Conservation (phyloP, 1,140 invertebrate species). For the Tetragnatha versicolor region DNA sequence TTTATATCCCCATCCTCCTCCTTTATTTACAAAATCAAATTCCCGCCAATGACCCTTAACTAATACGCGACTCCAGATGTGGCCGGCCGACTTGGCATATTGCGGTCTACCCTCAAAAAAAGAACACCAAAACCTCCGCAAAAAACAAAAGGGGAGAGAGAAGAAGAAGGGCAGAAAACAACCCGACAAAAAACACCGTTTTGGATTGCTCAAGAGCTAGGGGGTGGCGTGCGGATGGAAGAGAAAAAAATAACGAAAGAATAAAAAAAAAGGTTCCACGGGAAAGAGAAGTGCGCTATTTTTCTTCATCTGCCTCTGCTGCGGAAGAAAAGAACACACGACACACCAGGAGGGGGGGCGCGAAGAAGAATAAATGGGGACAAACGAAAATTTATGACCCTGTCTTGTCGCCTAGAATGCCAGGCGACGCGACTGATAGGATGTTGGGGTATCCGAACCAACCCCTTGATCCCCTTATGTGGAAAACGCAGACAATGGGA, state of each 20-base stretch:
- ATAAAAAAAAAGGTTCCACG: neutral
- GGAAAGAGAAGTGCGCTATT: constrained; percentile 32
- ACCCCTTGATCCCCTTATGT: too few species aligned
- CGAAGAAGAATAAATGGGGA: constrained; percentile 33
- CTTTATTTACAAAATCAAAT: neutral
- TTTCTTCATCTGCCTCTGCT: constrained; percentile 42
- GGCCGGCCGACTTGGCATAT: constrained; percentile 32
- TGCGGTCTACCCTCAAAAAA: neutral
- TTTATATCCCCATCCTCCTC: neutral
- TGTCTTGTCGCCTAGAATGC: constrained; percentile 46
- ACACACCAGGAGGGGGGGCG: neutral
- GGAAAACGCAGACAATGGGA: too few species aligned
- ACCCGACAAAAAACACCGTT: neutral
- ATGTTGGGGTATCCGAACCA: neutral
- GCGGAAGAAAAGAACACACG: constrained; percentile 1
- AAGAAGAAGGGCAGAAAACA: neutral
- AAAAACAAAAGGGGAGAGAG: neutral
- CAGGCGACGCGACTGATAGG: constrained; percentile 33
- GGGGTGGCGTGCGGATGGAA: too few species aligned
- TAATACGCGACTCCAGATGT: constrained; percentile 37
- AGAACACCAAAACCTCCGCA: neutral
- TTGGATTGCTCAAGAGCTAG: neutral
- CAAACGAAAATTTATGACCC: constrained; percentile 51
- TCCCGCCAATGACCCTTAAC: constrained; percentile 42
- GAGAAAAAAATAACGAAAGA: too few species aligned